Conservation (phyloP, 2,113 vertebrate species). For the Solea solea region DNA sequence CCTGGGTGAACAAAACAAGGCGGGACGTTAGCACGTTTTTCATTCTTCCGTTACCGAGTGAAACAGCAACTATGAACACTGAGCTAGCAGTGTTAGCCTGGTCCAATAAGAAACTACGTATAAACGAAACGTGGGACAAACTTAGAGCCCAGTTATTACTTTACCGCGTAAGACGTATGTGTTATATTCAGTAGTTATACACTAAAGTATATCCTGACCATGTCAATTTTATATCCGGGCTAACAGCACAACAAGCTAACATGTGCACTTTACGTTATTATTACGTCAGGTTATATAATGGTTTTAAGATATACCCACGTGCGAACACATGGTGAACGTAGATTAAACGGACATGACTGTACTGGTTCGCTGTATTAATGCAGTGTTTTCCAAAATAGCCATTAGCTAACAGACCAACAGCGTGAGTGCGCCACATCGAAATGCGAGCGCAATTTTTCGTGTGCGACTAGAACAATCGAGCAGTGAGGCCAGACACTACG, state of each 20-base stretch:
- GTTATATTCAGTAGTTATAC: background rate
- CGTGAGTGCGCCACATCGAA: constrained; percentile 63
- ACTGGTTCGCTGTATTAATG: rapidly evolving
- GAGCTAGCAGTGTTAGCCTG: background rate
- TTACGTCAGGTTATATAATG: background rate
- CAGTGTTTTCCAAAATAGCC: rapidly evolving
- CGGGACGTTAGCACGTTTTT: constrained; percentile 60
- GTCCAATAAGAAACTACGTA: no score
- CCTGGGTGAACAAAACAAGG: constrained; percentile 57
- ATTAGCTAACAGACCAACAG: constrained; percentile 7
- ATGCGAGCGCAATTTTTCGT: constrained; percentile 67
- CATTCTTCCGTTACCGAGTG: background rate
- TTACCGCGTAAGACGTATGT: rapidly evolving
- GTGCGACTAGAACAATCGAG: constrained; percentile 58
- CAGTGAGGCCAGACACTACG: background rate
- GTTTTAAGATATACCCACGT: background rate
- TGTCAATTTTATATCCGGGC: no score
- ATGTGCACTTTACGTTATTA: background rate
- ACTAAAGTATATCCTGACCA: background rate
- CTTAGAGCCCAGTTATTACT: background rate
- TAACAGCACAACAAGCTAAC: background rate
- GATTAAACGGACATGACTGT: rapidly evolving
- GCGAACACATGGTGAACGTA: rapidly evolving
- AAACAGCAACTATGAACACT: background rate
- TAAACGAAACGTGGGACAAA: no score